These are phyloP conservation scores for Machaerirhynchus nigripectus DNA, from an alignment of 2,113 vertebrate species.

Conservation along the genomic window DNA sequence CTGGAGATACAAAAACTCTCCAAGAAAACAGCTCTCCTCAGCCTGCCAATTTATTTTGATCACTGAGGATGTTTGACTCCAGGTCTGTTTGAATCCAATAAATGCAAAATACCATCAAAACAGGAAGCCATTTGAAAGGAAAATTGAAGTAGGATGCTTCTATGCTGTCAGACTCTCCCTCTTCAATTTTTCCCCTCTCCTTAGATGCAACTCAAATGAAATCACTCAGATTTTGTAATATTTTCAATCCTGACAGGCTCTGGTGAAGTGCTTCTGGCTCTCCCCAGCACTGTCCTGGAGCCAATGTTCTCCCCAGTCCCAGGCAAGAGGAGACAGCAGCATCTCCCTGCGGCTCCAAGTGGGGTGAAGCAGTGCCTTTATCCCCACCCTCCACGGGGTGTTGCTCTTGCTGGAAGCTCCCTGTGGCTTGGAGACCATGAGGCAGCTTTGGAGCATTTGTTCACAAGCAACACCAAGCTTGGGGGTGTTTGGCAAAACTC, in stretches of 20 bases:
- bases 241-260: neutral
- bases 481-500: neutral
- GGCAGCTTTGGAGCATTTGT: neutral
- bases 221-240: neutral
- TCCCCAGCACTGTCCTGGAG: neutral
- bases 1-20: neutral
- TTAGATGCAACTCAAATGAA: neutral
- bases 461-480: neutral
- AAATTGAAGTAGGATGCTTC: neutral
- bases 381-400: neutral
- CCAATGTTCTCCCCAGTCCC: neutral
- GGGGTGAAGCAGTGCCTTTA: neutral
- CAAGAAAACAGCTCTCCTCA: neutral
- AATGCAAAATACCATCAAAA: neutral
- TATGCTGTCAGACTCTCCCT: neutral
- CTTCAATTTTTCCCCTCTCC: neutral
- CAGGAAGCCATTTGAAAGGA: neutral
- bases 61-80: neutral
- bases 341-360: rapidly evolving
- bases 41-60: neutral
- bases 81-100: neutral
- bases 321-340: neutral
- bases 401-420: neutral
- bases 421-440: neutral
- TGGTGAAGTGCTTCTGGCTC: neutral